These are phyloP conservation scores for Eupithecia centaureata DNA, from an alignment of 2,888 invertebrate genomes.

Conservation along the genomic window DNA sequence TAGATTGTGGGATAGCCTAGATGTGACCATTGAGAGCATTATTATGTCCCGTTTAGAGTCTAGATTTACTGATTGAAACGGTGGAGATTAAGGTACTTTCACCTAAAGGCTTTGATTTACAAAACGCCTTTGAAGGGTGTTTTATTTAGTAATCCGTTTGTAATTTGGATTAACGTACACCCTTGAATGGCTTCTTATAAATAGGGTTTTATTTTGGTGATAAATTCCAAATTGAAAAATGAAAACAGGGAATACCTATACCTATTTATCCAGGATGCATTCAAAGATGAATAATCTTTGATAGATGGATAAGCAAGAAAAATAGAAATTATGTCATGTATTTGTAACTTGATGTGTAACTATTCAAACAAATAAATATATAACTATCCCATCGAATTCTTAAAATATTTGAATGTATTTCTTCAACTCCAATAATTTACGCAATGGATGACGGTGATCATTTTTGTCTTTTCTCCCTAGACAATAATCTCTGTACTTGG, in stretches of 20 bases:
- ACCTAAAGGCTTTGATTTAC: constrained; percentile 10
- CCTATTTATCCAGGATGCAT: background rate
- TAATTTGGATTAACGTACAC: background rate
- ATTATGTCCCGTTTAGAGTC: constrained; percentile 22
- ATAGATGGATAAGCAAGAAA: background rate
- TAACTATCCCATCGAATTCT: too few relatives aligned
- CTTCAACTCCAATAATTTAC: too few relatives aligned
- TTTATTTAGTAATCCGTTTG: background rate
- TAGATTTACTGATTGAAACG: constrained; percentile 20
- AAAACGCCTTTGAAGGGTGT: background rate
- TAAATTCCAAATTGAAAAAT: background rate
- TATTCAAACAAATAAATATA: too few relatives aligned
- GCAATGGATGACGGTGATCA: too few relatives aligned
- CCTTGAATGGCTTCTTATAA: background rate
- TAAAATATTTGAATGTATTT: too few relatives aligned
- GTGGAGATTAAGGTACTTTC: constrained; percentile 18
- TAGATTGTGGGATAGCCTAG: constrained; percentile 18
- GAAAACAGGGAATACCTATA: background rate
- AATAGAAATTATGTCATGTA: background rate
- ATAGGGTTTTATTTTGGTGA: background rate
- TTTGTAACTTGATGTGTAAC: too few relatives aligned
- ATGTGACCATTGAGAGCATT: constrained; percentile 27
- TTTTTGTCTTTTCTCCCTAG: too few relatives aligned
- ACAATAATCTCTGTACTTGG: too few relatives aligned
- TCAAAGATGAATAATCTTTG: background rate